Base-by-base conservation (phyloP, 2,113 vertebrate genomes). In the Thamnophis sirtalis region DNA sequence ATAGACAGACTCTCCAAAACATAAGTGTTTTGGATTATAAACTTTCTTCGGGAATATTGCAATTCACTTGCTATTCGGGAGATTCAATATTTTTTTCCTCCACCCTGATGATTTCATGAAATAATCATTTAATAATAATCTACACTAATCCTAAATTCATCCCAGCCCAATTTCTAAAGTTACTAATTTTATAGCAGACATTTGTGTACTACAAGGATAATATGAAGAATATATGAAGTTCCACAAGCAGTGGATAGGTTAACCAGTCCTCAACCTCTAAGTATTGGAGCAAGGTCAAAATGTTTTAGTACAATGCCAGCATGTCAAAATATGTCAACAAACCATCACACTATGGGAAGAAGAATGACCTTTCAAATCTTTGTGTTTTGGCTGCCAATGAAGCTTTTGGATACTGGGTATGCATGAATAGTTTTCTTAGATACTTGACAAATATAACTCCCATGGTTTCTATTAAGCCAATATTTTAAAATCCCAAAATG, bases 241-340 rank as follows among this genome's bases (percentile, higher is more conserved):
- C 63, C 92, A 38, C 50, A 90, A 93, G 80, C 88, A 63, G 53
- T 91, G 94, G 92, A 96, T 93, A 93, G 92, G 92, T 94, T 93
- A 93, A 93, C 91, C 92, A 93, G 94, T 94, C 94, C 88, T 56
- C 94, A 96, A 95, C 96, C 95, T 96, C 96, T 95, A 49, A 89
- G 96, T 95, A 93, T 92, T 94, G 93, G 92, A 95, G 92, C 96
- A 96, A 97, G 97, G 97, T 97, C 97, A 97, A 96, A 98, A 96
- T 96, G 97, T 98, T 97, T 97, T 93, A 97, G 97, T 95, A 93
- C 95, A 97, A 95, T 96, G 96, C 92, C 93, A 94, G 92, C 87
- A 94, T 98, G 97, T 99, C 98, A 98, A 97, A 98, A 98, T 97
- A 98, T 96, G 96, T 98, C 98, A 98, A 98, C 97, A 97, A 97